A percentile compares a stretch with the other conserved stretches of the same genome.
phyloP scores from a whole-genome alignment of 2,797 vertebrate genomes.

The Typhlichthys subterraneus region DNA sequence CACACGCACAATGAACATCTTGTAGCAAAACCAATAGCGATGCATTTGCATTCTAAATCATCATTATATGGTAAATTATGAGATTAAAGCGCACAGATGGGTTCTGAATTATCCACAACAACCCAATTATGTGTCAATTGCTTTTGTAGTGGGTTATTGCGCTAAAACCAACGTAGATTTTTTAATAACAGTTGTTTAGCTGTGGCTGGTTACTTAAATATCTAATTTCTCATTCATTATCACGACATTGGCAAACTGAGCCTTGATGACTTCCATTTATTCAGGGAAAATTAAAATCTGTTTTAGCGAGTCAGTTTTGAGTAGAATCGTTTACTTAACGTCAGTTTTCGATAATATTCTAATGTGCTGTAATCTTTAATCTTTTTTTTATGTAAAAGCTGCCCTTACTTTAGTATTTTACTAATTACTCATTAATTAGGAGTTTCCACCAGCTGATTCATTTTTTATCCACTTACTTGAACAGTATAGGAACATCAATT shows the following conservation, averaged over 20 bases:
- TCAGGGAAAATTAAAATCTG: conserved; percentile 29
- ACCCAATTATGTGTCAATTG: conserved; percentile 53
- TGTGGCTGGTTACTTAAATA: conserved; percentile 28
- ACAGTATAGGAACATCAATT: conserved; percentile 8
- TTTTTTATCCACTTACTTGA: conserved; percentile 27
- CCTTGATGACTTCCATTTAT: conserved; percentile 43
- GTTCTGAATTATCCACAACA: conserved; percentile 29
- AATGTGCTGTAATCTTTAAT: no score
- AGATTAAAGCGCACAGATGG: conserved; percentile 40
- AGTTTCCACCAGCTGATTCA: conserved; percentile 11
- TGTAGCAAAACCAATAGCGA: conserved; percentile 17
- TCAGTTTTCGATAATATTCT: neutral
- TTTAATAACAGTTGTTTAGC: conserved; percentile 21
- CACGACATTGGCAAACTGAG: conserved; percentile 23
- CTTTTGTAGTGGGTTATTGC: conserved; percentile 18
- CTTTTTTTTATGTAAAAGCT: no score
- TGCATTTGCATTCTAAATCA: conserved; percentile 27
- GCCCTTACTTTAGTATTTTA: no score
- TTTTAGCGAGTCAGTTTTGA: conserved; percentile 30
- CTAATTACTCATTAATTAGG: no score
- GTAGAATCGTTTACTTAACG: conserved; percentile 20
- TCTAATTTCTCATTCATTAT: conserved; percentile 36
- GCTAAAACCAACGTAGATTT: conserved; percentile 29
- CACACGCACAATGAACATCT: conserved; percentile 34
- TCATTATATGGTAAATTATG: conserved; percentile 17